Base-by-base conservation (phyloP, 2,113 vertebrate genomes). In the Morone chrysops region DNA sequence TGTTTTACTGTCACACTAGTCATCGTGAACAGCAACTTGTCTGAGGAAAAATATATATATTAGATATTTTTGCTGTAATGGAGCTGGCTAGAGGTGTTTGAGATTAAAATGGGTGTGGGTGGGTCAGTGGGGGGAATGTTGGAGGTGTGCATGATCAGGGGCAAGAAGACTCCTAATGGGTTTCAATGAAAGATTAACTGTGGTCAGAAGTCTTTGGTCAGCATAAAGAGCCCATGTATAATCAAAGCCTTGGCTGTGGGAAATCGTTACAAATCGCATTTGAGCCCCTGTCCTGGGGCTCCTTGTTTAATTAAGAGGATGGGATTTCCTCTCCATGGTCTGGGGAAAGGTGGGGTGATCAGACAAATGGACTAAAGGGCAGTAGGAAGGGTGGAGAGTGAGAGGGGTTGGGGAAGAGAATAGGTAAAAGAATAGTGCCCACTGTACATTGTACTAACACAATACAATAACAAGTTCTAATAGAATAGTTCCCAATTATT, bases 261-360 rank as follows among this genome's bases (percentile, higher is more conserved):
- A 90, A 93, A 94, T 95, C 93, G 70, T 93, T 95, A 91, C 92
- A 94, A 94, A 96, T 95, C 93, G 82, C 89, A 92, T 95, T 91
- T 93, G 82, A 91, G 87, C 74, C 76, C 16, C 70, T 57, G 84
- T 93, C 89, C 90, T 87, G 86, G 83, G 92, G 93, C 90, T 90
- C 84, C 70, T 73, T 83, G 89, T 94, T 96, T 94, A 95, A 96
- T 95, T 95, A 94, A 93, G 89, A 90, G 83, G 89, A 95, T 93
- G 89, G 81, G 87, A 91, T 93, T 93, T 92, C 85, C 88, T 83
- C 56, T 79, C 50, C 40, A 40, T 83, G 85, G 81, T 83, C 60
- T 50, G 62, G 56, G 66, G 65, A 71, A 85, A 81, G 81, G 85
- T 75, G 62, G 51, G 31, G 79, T 69, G 56, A 75, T 77, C 71